Percentiles rank a stretch among this genome's conserved stretches.
Conservation (phyloP, 2,113 vertebrate genomes). For the Callithrix jacchus region DNA sequence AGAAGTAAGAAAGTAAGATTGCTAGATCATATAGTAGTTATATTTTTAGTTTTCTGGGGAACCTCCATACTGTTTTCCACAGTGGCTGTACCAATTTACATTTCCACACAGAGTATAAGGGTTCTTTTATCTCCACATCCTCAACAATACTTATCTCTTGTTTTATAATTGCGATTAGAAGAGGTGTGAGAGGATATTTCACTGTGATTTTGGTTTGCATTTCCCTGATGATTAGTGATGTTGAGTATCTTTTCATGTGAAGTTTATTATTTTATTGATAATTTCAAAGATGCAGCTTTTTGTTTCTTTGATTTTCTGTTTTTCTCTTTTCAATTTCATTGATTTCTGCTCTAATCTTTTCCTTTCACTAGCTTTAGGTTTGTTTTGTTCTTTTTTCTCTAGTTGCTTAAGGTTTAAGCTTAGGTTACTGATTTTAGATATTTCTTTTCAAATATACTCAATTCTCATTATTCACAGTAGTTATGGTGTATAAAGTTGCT, state of each 20-base stretch:
- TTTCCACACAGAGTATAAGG: background rate
- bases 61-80: background rate
- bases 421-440: background rate
- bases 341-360: constrained; percentile 3
- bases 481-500: too few species aligned
- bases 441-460: background rate
- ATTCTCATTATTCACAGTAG: background rate
- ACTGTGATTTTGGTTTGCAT: background rate
- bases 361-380: constrained; percentile 3
- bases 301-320: background rate
- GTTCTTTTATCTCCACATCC: background rate
- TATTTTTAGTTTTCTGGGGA: background rate
- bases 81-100: background rate
- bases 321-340: constrained; percentile 8
- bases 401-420: background rate
- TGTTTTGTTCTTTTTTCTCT: background rate
- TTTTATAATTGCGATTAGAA: background rate
- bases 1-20: background rate
- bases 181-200: background rate
- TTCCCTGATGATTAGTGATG: background rate
- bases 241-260: background rate
- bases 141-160: background rate
- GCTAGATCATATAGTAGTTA: background rate
- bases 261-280: constrained; percentile 19
- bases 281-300: background rate